Evolutionary conservation across 2,797 vertebrate species (phyloP).

Genomic region (Hapalemur alaotrensis): DNA sequence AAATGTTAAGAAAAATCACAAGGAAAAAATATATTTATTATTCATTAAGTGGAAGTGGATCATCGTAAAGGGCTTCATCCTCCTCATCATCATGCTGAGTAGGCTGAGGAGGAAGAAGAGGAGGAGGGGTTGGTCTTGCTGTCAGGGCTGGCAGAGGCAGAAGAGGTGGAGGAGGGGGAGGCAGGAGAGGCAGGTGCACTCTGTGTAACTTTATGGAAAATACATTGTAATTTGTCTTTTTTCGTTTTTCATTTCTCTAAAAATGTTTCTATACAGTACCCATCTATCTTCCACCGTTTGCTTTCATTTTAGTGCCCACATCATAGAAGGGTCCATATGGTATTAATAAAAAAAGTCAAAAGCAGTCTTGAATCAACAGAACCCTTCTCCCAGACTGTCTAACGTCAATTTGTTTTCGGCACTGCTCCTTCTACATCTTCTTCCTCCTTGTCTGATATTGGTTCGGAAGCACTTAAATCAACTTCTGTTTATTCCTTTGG

Average conservation of each 20-base stretch:
- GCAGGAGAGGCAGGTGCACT: background rate
- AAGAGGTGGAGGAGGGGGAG: background rate
- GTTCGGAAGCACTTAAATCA: background rate
- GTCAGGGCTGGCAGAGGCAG: background rate
- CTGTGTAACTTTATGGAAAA: background rate
- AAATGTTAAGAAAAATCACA: background rate
- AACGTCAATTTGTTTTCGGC: background rate
- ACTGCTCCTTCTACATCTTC: background rate
- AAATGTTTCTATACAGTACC: background rate
- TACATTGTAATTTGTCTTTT: background rate
- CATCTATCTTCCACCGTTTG: background rate
- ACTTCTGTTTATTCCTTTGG: background rate
- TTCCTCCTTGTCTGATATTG: background rate
- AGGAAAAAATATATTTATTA: background rate
- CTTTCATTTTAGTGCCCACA: too few species aligned
- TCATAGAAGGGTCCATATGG: background rate
- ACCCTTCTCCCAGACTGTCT: background rate
- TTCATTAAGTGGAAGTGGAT: background rate
- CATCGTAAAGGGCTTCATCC: background rate
- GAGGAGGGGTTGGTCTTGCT: background rate
- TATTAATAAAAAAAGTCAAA: background rate
- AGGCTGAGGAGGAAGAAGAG: background rate
- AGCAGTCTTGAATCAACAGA: background rate
- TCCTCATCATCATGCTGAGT: background rate
- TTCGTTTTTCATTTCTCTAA: background rate